Evolutionary conservation across 2,888 invertebrate genomes (phyloP).

Genomic region (Dicyrtoma fusca): DNA sequence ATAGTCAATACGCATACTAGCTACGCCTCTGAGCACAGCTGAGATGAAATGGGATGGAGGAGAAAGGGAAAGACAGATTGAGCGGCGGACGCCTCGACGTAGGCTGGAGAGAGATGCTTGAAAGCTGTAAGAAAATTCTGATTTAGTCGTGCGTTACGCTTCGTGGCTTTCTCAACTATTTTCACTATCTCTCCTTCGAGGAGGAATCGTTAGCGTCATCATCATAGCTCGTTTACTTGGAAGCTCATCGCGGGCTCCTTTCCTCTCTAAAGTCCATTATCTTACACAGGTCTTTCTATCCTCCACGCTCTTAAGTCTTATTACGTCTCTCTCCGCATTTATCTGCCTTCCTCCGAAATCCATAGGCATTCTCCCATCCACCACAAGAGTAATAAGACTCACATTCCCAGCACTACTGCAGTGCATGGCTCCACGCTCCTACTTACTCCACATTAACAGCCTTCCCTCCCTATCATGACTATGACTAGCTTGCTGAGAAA

Average conservation of each 20-base stretch:
- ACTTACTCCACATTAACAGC: too few species aligned
- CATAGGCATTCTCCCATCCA: not conserved
- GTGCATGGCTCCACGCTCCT: too few species aligned
- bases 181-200: constrained; percentile 7
- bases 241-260: constrained; percentile 16
- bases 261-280: constrained; percentile 23
- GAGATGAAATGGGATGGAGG: not conserved
- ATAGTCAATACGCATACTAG: too few species aligned
- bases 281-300: not conserved
- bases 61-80: not conserved
- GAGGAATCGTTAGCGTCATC: constrained; percentile 21
- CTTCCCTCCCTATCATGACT: too few species aligned
- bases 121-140: constrained; percentile 6
- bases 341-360: not conserved
- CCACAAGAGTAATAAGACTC: too few species aligned
- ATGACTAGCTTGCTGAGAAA: too few species aligned
- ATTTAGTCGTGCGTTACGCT: constrained; percentile 26
- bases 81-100: not conserved
- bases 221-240: constrained; percentile 23
- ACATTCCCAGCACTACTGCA: too few species aligned
- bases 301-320: not conserved
- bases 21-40: not conserved
- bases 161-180: constrained; percentile 14
- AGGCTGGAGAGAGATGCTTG: not conserved
- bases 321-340: not conserved